A percentile compares a stretch with the other conserved stretches of the same genome.
Evolutionary conservation across 2,888 invertebrate species (phyloP).

Genomic region (Rhimphoctona megacephalus): DNA sequence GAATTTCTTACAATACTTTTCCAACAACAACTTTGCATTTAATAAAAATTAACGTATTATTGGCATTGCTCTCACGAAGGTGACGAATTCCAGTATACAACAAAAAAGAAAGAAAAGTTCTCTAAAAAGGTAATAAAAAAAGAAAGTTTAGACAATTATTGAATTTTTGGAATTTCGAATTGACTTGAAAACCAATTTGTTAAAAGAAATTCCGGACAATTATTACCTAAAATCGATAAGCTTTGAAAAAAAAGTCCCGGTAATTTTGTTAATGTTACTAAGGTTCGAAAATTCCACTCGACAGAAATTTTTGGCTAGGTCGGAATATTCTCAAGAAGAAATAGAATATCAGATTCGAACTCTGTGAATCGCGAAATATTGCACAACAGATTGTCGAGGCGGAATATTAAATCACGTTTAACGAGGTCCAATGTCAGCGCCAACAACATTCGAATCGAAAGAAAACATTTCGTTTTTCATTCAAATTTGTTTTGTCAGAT

Average conservation of each 20-base stretch:
- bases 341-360: background rate
- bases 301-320: background rate
- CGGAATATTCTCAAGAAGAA: background rate
- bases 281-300: background rate
- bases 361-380: conserved; percentile 15
- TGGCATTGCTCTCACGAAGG: background rate
- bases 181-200: background rate
- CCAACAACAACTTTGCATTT: background rate
- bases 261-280: background rate
- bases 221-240: background rate
- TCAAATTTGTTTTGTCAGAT: no score
- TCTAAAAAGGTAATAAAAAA: background rate
- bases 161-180: background rate
- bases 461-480: background rate
- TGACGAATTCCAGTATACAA: background rate
- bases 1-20: background rate
- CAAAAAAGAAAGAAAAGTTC: background rate
- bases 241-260: background rate
- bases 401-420: conserved; percentile 22
- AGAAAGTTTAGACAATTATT: background rate
- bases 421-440: conserved; percentile 57
- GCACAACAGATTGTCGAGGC: conserved; percentile 26
- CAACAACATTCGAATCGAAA: conserved; percentile 16
- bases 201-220: background rate
- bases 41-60: background rate